Evolutionary conservation across 2,888 invertebrate species (phyloP), one percentile per base, ranked within the genome.

Genomic region (Polymixis lichenea): DNA sequence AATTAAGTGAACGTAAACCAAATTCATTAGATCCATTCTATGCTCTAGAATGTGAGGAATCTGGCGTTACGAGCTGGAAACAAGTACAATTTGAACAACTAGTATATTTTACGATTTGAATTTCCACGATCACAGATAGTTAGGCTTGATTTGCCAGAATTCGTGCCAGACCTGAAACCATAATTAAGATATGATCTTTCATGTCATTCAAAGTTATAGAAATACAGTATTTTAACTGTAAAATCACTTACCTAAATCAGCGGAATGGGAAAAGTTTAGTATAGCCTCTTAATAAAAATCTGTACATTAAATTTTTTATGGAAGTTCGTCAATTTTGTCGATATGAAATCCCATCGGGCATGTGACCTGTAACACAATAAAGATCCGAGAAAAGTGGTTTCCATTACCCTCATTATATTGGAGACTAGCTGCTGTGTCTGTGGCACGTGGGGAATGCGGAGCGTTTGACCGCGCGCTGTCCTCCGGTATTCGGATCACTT

Each of bases 401-500:
- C 73, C 70, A 80, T 80, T 78, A 75, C 66, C 55, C 22, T 68
- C 75, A 66, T 78, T 69, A 77, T 60, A 69, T 77, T 75, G 19
- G 51, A 77, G 49, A 55, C 58, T 62, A 51, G 49, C 32, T 3
- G 49, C 38, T 5, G 62, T 72, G 66, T 75, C 67, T 55, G 64
- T 53, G 56, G 17, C 25, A 6, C 3, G 15, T 5, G 17, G 60
- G 78, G 73, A 77, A 71, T 78, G 72, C 61, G 60, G 61, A 71
- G 65, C 70, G 61, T 82, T 82, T 82, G 86, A 82, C 79, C 83
- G 65, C 67, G 55, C 51, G 19, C 51, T 51, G 8, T 19, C 51
- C 75, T 73, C 71, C 32, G 71, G 72, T 60, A 75, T 75, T 75
- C 22, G 69, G 68, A 77, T 67, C 78, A 73, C 73, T 77, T 62